phyloP scores from a whole-genome alignment of 1,140 invertebrate species.

The Papilio glaucus region DNA sequence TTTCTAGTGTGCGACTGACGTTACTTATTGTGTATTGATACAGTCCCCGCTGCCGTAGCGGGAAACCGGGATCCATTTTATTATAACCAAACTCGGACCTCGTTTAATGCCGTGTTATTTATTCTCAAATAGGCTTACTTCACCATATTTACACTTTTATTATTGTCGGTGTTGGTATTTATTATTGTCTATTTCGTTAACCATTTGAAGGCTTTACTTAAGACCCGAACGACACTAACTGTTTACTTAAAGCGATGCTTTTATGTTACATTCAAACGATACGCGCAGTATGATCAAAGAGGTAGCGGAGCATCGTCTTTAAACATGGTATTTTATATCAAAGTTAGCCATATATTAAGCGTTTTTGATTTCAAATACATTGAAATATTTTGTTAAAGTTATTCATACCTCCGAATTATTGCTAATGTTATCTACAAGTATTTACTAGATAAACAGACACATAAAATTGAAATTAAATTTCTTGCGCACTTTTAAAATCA shows the following conservation, averaged over 20 bases:
- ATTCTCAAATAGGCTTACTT: constrained; percentile 61
- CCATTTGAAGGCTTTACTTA: constrained; percentile 42
- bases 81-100: constrained; percentile 59
- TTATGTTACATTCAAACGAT: constrained; percentile 5
- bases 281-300: background rate
- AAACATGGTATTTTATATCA: background rate
- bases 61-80: constrained; percentile 67
- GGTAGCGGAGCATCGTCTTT: background rate
- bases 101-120: constrained; percentile 65
- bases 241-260: constrained; percentile 27
- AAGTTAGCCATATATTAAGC: background rate
- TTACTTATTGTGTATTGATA: constrained; percentile 76
- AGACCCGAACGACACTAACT: constrained; percentile 17
- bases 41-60: constrained; percentile 62
- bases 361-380: too few relatives aligned
- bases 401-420: too few relatives aligned
- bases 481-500: background rate
- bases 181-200: constrained; percentile 54
- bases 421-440: too few relatives aligned
- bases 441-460: background rate
- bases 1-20: constrained; percentile 65
- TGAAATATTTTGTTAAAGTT: too few relatives aligned
- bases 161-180: constrained; percentile 54
- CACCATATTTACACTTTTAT: constrained; percentile 61
- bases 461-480: background rate